phyloP scores from a whole-genome alignment of 2,888 invertebrate species.

The Steinernema carpocapsae region DNA sequence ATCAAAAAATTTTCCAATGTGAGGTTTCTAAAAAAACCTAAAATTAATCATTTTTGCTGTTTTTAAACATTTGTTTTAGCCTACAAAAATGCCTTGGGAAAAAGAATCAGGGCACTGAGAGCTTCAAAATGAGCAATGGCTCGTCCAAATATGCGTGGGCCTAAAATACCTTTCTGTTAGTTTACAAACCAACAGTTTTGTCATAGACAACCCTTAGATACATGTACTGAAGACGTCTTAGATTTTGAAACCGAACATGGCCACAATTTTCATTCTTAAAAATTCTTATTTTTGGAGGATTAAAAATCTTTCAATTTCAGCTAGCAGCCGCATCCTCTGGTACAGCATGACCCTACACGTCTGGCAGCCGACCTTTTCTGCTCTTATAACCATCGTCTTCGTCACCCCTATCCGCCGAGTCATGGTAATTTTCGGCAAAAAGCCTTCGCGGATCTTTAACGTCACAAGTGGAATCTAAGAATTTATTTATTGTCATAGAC shows the following conservation, averaged over 20 bases:
- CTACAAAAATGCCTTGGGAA: too few relatives aligned
- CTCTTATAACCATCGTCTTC: constrained; percentile 10
- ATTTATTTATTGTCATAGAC: too few relatives aligned
- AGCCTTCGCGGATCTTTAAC: neutral
- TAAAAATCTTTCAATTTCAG: neutral
- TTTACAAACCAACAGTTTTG: neutral
- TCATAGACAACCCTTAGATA: neutral
- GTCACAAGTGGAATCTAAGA: constrained; percentile 4
- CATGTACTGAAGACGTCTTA: neutral
- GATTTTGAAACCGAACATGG: neutral
- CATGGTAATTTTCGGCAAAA: neutral
- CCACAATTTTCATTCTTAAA: too few relatives aligned
- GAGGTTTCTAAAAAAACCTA: too few relatives aligned
- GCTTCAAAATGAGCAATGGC: too few relatives aligned
- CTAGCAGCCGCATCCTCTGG: constrained; percentile 16
- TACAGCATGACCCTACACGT: constrained; percentile 18
- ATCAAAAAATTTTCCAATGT: too few relatives aligned
- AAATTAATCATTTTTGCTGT: too few relatives aligned
- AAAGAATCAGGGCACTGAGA: too few relatives aligned
- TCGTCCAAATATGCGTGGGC: too few relatives aligned
- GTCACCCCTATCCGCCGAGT: neutral
- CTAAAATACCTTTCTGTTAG: neutral
- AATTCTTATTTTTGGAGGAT: too few relatives aligned
- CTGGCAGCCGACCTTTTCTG: constrained; percentile 22
- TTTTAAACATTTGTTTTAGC: too few relatives aligned